Evolutionary conservation across 1,140 invertebrate genomes (phyloP).

Genomic region (Bombus soroeensis): DNA sequence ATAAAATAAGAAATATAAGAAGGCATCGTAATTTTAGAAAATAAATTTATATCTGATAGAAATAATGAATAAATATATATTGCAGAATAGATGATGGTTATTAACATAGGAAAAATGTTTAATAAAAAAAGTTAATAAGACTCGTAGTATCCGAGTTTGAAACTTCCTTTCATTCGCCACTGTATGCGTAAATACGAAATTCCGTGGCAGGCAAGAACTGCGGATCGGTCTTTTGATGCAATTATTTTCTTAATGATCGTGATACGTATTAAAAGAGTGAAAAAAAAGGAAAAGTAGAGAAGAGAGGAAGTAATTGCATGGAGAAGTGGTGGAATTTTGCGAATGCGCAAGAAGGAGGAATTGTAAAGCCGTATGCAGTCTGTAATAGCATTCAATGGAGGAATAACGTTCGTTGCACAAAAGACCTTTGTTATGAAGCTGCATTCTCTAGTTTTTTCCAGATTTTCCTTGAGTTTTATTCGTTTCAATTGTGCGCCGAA

Average conservation of each 20-base stretch:
- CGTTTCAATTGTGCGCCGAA: constrained; percentile 38
- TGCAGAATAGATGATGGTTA: too few relatives aligned
- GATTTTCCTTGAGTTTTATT: constrained; percentile 49
- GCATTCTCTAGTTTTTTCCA: constrained; percentile 39
- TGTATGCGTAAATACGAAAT: not conserved
- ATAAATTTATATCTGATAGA: too few relatives aligned
- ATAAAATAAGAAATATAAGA: too few relatives aligned
- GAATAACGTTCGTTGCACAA: constrained; percentile 47
- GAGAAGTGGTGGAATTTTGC: constrained; percentile 8
- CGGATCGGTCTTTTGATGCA: not conserved
- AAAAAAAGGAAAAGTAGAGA: not conserved
- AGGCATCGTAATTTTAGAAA: too few relatives aligned
- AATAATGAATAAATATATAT: too few relatives aligned
- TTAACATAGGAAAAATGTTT: too few relatives aligned
- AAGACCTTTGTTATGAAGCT: constrained; percentile 45
- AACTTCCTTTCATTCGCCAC: too few relatives aligned
- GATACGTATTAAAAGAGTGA: not conserved
- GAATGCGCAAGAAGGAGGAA: constrained; percentile 10
- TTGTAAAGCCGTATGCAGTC: constrained; percentile 30
- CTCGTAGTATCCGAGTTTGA: too few relatives aligned
- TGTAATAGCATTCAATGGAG: constrained; percentile 46
- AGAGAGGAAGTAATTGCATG: constrained; percentile 8
- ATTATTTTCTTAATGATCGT: not conserved
- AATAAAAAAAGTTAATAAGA: too few relatives aligned
- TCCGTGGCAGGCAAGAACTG: not conserved